phyloP scores from a whole-genome alignment of 2,797 vertebrate genomes.

The Mormyrops boulengeri region DNA sequence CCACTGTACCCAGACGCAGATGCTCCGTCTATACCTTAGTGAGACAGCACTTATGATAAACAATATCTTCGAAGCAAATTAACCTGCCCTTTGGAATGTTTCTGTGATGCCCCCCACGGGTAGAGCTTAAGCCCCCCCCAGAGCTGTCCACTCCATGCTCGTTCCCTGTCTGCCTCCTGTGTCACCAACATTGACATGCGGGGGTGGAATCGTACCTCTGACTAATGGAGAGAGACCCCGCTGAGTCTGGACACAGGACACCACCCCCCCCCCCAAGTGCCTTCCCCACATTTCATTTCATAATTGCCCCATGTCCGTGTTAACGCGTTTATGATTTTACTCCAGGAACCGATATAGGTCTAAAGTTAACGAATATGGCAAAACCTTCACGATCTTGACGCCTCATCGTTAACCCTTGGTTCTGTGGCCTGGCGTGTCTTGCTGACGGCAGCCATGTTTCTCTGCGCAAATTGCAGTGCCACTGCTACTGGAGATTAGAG shows the following conservation, averaged over 20 bases:
- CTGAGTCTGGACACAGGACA: not conserved
- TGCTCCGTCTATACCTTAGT: not conserved
- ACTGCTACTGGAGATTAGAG: not conserved
- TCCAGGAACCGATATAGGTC: not conserved
- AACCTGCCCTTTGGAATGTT: conserved; percentile 9
- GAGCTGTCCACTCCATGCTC: not conserved
- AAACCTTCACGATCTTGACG: not conserved
- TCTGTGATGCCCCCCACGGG: not conserved
- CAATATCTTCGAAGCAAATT: not conserved
- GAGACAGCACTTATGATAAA: conserved; percentile 16
- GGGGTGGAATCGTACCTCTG: not conserved
- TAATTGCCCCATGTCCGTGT: not conserved
- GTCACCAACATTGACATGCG: not conserved
- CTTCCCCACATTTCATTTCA: not conserved
- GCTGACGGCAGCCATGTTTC: not conserved
- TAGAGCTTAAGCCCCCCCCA: not conserved
- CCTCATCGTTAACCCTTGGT: not conserved
- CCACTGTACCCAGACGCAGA: not conserved
- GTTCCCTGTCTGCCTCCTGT: not conserved
- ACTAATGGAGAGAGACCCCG: not conserved
- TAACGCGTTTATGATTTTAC: not conserved
- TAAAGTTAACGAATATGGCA: not conserved
- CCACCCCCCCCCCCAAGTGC: not conserved
- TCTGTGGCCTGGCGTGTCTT: not conserved
- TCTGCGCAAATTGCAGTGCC: not conserved